These are phyloP conservation scores for Synanthedon tipuliformis DNA, from an alignment of 2,888 invertebrate genomes.

Conservation along the genomic window DNA sequence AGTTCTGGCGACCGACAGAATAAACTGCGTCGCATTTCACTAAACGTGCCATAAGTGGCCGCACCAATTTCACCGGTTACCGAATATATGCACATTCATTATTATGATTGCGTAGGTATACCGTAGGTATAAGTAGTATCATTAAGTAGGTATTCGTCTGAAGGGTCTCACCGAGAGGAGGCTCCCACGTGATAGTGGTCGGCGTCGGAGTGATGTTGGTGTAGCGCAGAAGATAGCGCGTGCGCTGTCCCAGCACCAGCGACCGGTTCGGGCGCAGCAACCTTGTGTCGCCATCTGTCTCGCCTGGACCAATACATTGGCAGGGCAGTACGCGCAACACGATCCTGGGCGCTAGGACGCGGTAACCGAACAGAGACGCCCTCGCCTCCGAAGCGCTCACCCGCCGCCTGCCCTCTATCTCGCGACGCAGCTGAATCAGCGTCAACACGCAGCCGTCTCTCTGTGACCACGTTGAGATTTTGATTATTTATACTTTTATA, in stretches of 20 bases:
- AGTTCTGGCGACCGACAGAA: background rate
- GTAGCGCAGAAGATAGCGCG: conserved; percentile 29
- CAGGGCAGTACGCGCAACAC: conserved; percentile 27
- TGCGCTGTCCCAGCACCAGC: conserved; percentile 17
- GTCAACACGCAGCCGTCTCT: conserved; percentile 36
- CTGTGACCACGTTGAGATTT: conserved; percentile 12
- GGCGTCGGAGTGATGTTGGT: conserved; percentile 39
- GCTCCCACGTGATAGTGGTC: conserved; percentile 33
- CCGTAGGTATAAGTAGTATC: no score
- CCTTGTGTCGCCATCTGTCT: conserved; percentile 27
- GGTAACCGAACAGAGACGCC: conserved; percentile 30
- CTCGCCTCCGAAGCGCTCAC: conserved; percentile 19
- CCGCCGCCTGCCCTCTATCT: conserved; percentile 6
- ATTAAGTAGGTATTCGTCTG: no score
- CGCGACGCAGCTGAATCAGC: conserved; percentile 22
- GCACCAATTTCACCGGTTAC: no score
- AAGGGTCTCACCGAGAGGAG: conserved; percentile 21
- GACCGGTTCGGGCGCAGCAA: conserved; percentile 29
- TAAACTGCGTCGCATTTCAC: background rate
- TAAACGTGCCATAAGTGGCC: no score
- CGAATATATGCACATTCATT: no score
- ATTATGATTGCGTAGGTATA: no score
- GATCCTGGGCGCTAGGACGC: conserved; percentile 41
- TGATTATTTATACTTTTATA: no score
- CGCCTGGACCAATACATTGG: conserved; percentile 15